A percentile compares a stretch with the other conserved stretches of the same genome.
These are phyloP conservation scores for Odontothrips loti DNA, from an alignment of 2,888 invertebrate genomes.

Conservation along the genomic window DNA sequence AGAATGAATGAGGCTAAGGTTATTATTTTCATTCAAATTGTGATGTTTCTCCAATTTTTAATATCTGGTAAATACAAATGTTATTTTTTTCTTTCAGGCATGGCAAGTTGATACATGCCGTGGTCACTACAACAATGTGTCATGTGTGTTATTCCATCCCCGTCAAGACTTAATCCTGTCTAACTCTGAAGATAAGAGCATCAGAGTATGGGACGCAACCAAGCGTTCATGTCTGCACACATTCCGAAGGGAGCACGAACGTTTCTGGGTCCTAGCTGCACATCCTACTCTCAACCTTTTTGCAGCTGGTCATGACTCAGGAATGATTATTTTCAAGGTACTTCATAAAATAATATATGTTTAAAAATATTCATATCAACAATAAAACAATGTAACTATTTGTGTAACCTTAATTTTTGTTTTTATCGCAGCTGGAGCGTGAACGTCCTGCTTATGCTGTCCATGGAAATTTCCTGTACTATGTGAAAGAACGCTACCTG, in stretches of 20 bases:
- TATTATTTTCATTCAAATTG: conserved; percentile 34
- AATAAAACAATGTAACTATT: too few relatives aligned
- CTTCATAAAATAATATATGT: background rate
- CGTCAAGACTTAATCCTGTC: conserved; percentile 93
- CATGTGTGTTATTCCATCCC: conserved; percentile 95
- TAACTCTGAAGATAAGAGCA: conserved; percentile 96
- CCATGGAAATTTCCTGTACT: conserved; percentile 87
- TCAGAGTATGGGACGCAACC: conserved; percentile 98
- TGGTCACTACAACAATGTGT: conserved; percentile 99
- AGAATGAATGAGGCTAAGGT: conserved; percentile 95
- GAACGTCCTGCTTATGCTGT: conserved; percentile 96
- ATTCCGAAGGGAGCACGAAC: conserved; percentile 90
- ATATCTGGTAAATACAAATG: background rate
- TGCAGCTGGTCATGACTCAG: conserved; percentile 98
- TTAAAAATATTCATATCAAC: too few relatives aligned
- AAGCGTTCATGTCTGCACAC: conserved; percentile 89
- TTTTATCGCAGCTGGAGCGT: conserved; percentile 68
- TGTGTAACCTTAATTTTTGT: conserved; percentile 5
- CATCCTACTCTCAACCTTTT: conserved; percentile 95
- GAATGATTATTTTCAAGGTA: conserved; percentile 83
- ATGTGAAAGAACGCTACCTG: conserved; percentile 89
- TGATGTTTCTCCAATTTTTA: too few relatives aligned
- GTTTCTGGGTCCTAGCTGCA: conserved; percentile 95
- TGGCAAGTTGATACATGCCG: conserved; percentile 99
- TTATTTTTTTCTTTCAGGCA: conserved; percentile 51